These are phyloP conservation scores for Parasteatoda tepidariorum DNA, from an alignment of 1,140 invertebrate species.

Conservation along the genomic window DNA sequence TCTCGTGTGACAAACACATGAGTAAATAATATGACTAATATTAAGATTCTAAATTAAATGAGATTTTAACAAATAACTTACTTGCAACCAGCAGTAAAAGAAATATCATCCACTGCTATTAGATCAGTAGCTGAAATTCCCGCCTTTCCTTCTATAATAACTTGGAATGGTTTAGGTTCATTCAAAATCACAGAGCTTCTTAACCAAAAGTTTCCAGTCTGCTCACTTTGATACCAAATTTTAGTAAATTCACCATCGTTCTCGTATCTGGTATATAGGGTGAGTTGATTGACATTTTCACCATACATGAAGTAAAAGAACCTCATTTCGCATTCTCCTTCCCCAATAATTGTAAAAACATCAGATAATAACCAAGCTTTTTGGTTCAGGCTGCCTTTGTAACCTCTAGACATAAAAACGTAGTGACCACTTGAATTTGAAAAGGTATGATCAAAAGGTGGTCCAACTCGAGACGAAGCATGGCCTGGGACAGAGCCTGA, in stretches of 20 bases:
- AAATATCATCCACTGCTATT: conserved; percentile 63
- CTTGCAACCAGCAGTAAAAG: conserved; percentile 34
- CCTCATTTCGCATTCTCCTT: conserved; percentile 30
- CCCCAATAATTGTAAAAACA: neutral
- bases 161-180: conserved; percentile 19
- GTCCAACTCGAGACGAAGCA: conserved; percentile 23
- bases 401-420: conserved; percentile 10
- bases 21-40: too few species aligned
- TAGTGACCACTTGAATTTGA: conserved; percentile 41
- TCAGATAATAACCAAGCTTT: conserved; percentile 55
- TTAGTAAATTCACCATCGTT: neutral
- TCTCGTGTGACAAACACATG: too few species aligned
- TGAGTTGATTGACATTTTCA: conserved; percentile 63
- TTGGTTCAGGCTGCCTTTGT: neutral
- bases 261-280: conserved; percentile 62
- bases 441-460: conserved; percentile 61
- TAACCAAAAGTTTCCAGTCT: conserved; percentile 40
- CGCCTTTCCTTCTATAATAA: conserved; percentile 50
- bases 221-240: neutral
- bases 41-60: too few species aligned
- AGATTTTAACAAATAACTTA: too few species aligned
- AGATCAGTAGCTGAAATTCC: conserved; percentile 13
- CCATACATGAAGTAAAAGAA: conserved; percentile 69
- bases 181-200: neutral
- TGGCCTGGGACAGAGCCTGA: conserved; percentile 4